These are phyloP conservation scores for Geophilus truncorum DNA, from an alignment of 2,888 invertebrate genomes.

Conservation along the genomic window DNA sequence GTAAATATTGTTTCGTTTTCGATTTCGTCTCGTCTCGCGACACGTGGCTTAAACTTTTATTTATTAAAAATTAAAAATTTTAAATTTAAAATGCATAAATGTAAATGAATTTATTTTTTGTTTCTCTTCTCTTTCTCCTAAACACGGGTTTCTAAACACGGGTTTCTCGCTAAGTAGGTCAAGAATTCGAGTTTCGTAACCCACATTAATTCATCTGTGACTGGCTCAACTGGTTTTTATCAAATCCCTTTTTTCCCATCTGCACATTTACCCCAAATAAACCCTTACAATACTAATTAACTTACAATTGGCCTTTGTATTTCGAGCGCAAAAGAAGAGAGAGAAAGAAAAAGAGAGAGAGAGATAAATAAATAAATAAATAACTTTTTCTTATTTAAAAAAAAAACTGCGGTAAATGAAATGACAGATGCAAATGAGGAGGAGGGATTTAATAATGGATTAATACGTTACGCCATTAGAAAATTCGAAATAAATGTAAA, in stretches of 20 bases:
- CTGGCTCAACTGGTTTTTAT: neutral
- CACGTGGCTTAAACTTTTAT: too few relatives aligned
- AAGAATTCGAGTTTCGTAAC: neutral
- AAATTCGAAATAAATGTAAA: neutral
- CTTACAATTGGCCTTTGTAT: too few relatives aligned
- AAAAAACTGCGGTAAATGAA: too few relatives aligned
- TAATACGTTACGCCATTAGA: too few relatives aligned
- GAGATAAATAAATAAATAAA: too few relatives aligned
- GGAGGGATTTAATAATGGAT: too few relatives aligned
- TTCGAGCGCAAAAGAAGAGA: too few relatives aligned
- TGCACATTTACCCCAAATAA: neutral
- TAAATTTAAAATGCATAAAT: neutral
- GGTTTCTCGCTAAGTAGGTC: neutral
- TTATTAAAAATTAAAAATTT: neutral
- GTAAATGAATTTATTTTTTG: neutral
- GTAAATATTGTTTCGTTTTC: neutral
- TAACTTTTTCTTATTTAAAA: too few relatives aligned
- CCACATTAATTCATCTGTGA: neutral
- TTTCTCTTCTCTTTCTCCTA: neutral
- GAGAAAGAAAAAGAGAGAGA: too few relatives aligned
- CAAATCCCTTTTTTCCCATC: neutral
- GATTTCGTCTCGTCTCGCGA: neutral
- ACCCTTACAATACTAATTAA: neutral
- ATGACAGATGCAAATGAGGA: too few relatives aligned
- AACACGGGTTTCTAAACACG: neutral